Percentiles rank a stretch among this genome's conserved stretches.
Conservation (phyloP, 2,888 invertebrate species). For the Lamellibrachia satsuma region DNA sequence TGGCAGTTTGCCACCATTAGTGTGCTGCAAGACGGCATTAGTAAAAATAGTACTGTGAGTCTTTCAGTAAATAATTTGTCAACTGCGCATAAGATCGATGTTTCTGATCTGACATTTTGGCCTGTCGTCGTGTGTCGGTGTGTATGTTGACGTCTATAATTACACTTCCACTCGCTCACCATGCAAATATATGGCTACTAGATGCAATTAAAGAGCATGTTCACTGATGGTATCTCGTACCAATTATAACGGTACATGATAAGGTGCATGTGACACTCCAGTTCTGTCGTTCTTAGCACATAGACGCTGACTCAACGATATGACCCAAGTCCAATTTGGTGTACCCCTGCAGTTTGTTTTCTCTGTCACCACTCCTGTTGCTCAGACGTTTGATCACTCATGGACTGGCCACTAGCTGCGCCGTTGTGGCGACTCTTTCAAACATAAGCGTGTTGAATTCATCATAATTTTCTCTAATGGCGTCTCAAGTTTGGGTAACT, state of each 20-base stretch:
- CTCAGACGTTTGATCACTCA: background rate
- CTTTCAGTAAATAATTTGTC: too few relatives aligned
- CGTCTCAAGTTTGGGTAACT: background rate
- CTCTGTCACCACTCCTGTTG: background rate
- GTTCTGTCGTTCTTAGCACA: background rate
- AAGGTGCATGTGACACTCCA: background rate
- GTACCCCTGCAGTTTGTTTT: background rate
- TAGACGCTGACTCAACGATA: background rate
- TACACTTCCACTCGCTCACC: background rate
- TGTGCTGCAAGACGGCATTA: too few relatives aligned
- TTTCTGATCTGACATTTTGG: too few relatives aligned
- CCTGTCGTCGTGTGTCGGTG: too few relatives aligned
- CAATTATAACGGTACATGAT: background rate
- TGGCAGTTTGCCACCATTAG: too few relatives aligned
- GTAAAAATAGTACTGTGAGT: too few relatives aligned
- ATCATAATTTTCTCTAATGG: background rate
- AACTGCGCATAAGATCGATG: too few relatives aligned
- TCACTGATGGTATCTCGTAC: background rate
- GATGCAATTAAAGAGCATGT: background rate
- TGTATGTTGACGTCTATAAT: too few relatives aligned
- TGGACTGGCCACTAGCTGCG: background rate
- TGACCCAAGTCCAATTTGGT: background rate
- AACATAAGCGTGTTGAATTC: background rate
- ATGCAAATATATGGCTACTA: background rate
- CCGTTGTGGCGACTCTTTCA: background rate